A percentile compares a stretch with the other conserved stretches of the same genome.
Evolutionary conservation across 1,140 invertebrate species (phyloP).

Genomic region (Lepidostoma basale): DNA sequence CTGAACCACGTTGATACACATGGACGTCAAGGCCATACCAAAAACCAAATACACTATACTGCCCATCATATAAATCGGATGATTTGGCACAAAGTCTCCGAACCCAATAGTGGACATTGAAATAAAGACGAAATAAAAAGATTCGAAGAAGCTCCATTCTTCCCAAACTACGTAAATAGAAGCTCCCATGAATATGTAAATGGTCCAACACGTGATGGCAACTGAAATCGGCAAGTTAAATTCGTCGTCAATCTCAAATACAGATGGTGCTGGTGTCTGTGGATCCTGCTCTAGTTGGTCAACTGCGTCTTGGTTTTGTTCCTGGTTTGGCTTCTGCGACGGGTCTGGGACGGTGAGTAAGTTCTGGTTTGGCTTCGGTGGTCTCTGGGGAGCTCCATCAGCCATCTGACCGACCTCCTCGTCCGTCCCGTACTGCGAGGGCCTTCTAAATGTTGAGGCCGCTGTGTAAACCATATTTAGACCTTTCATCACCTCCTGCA

Average conservation of each 20-base stretch:
- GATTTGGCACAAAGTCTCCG: slow-evolving; percentile 86
- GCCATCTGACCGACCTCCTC: slow-evolving; percentile 49
- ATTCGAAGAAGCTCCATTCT: slow-evolving; percentile 83
- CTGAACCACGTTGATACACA: slow-evolving; percentile 97
- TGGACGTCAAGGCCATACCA: slow-evolving; percentile 91
- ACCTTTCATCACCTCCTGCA: slow-evolving; percentile 80
- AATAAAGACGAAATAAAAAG: slow-evolving; percentile 95
- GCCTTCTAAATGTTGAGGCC: slow-evolving; percentile 69
- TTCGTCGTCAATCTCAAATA: slow-evolving; percentile 84
- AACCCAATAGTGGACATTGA: slow-evolving; percentile 94
- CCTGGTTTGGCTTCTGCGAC: neutral
- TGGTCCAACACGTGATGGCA: slow-evolving; percentile 78
- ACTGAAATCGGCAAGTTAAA: slow-evolving; percentile 91
- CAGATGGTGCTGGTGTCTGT: slow-evolving; percentile 74
- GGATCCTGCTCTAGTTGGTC: slow-evolving; percentile 55
- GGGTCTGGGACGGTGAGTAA: slow-evolving; percentile 12
- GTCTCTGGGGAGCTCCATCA: slow-evolving; percentile 50
- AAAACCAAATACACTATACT: slow-evolving; percentile 94
- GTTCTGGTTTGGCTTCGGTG: slow-evolving; percentile 51
- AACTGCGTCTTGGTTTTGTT: slow-evolving; percentile 46
- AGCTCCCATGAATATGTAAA: slow-evolving; percentile 86
- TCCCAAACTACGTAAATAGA: slow-evolving; percentile 80
- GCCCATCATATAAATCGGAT: slow-evolving; percentile 90
- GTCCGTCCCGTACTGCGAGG: slow-evolving; percentile 70
- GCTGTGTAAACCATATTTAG: slow-evolving; percentile 80